Base-by-base conservation (phyloP, 2,888 invertebrate species). In the Chalcis sispes region DNA sequence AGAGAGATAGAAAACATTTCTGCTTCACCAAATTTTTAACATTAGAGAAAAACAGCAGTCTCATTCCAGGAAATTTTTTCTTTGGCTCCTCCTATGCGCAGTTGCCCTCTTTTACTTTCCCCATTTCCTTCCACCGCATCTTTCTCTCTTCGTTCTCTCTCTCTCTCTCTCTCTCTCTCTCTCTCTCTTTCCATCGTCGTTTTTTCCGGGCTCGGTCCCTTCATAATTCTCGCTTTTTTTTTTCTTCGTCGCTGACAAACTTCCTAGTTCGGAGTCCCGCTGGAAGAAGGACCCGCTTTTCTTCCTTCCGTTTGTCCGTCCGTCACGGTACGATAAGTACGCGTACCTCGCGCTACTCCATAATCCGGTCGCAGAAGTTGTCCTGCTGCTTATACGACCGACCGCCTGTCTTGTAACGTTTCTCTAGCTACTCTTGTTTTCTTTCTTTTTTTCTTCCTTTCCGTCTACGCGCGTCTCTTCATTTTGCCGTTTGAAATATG, bases 251-350 rank as follows among this genome's bases (percentile, higher is more conserved):
- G 59, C 70, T n/a, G n/a, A n/a, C n/a, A n/a, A 78, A 25, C 67
- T 54, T 56, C 66, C 42, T 65, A 71, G 58, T 58, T 78, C 75
- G 78, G 75, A 62, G 52, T 64, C 27, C 27, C 48, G 13, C 54
- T 25, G 4, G 54, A 10, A 23, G 40, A 23, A 59, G 36, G n/a
- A 5, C 40, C 25, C 66, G 18, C 32, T 79, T 77, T 79, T 79
- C 78, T 82, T 83, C 77, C 82, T 83, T 84, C 82, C 83, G 81
- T 78, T 59, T 80, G 83, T 84, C 82, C 83, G 81, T 78, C 61
- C 80, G 83, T 86, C 84, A 83, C 83, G 85, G 86, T 82, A 85
- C 84, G 84, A 83, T 86, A 77, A 72, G 72, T 74, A 72, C 70
- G 62, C 74, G 52, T 15, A 15, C 50, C 70, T 58, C 74, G 52